These are phyloP conservation scores for Gymnothorax javanicus DNA, from an alignment of 2,797 vertebrate species.

Conservation along the genomic window DNA sequence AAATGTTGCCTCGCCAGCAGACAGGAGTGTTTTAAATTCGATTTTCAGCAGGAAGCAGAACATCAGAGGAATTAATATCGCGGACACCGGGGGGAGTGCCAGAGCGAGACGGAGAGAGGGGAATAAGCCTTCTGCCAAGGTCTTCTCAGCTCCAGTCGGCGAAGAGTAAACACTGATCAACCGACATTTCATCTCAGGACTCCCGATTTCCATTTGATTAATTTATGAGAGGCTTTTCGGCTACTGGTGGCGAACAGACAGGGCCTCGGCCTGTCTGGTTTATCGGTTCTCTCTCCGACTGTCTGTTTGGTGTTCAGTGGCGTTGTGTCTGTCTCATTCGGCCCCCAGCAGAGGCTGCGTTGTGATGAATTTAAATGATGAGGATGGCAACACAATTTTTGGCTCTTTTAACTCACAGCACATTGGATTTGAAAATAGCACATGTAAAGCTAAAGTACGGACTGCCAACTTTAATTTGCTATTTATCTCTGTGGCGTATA, in stretches of 20 bases:
- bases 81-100: conserved; percentile 5
- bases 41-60: conserved; percentile 26
- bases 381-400: too few species aligned
- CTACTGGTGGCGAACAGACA: conserved; percentile 11
- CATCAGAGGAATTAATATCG: conserved; percentile 22
- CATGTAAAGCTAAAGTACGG: too few species aligned
- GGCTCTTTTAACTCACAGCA: too few species aligned
- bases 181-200: conserved; percentile 19
- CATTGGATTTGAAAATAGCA: too few species aligned
- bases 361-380: not conserved
- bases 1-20: conserved; percentile 20
- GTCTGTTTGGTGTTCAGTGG: not conserved
- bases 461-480: too few species aligned
- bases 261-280: not conserved
- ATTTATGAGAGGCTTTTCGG: conserved; percentile 18
- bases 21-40: conserved; percentile 29
- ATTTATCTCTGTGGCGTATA: too few species aligned
- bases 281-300: not conserved
- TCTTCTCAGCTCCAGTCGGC: not conserved
- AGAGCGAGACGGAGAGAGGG: not conserved
- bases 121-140: conserved; percentile 7
- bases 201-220: conserved; percentile 27
- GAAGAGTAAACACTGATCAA: conserved; percentile 12
- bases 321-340: not conserved
- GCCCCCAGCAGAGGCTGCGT: not conserved